Percentiles rank a stretch among this genome's conserved stretches.
Conservation (phyloP, 2,797 vertebrate species). For the Brachymystax lenok region DNA sequence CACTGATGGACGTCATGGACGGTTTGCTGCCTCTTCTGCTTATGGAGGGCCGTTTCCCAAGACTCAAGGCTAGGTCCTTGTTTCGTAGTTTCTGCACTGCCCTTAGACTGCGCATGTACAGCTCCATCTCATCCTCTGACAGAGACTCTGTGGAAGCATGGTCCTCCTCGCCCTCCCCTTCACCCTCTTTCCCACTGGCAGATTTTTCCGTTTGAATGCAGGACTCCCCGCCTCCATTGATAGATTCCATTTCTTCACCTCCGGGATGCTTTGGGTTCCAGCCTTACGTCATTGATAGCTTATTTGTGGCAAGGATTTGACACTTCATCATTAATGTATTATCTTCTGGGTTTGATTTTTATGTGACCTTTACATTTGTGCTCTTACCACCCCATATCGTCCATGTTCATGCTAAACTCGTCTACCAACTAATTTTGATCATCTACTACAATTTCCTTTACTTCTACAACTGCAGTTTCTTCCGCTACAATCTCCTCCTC, state of each 20-base stretch:
- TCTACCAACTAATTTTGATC: conserved; percentile 28
- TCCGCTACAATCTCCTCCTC: background rate
- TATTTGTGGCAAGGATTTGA: conserved; percentile 6
- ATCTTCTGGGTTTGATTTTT: conserved; percentile 25
- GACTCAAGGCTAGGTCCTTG: conserved; percentile 27
- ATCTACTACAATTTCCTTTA: conserved; percentile 18
- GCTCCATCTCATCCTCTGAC: conserved; percentile 76
- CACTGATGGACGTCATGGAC: conserved; percentile 72
- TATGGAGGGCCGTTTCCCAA: conserved; percentile 47
- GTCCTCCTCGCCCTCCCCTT: conserved; percentile 4
- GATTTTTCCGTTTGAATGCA: conserved; percentile 20
- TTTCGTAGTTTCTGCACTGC: conserved; percentile 48
- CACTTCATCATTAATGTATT: conserved; percentile 16
- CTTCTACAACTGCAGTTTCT: background rate
- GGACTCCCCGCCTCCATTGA: background rate
- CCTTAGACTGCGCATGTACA: conserved; percentile 73
- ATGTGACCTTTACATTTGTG: conserved; percentile 1
- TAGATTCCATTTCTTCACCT: background rate
- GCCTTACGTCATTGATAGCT: conserved; percentile 17
- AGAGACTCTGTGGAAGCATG: conserved; percentile 64
- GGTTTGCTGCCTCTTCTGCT: conserved; percentile 47
- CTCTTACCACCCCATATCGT: conserved; percentile 24
- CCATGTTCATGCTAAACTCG: conserved; percentile 34
- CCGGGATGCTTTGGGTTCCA: background rate
- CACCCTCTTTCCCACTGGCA: conserved; percentile 24